A percentile compares a stretch with the other conserved stretches of the same genome.
Conservation (phyloP, 2,113 vertebrate genomes). For the Scytalopus superciliaris region DNA sequence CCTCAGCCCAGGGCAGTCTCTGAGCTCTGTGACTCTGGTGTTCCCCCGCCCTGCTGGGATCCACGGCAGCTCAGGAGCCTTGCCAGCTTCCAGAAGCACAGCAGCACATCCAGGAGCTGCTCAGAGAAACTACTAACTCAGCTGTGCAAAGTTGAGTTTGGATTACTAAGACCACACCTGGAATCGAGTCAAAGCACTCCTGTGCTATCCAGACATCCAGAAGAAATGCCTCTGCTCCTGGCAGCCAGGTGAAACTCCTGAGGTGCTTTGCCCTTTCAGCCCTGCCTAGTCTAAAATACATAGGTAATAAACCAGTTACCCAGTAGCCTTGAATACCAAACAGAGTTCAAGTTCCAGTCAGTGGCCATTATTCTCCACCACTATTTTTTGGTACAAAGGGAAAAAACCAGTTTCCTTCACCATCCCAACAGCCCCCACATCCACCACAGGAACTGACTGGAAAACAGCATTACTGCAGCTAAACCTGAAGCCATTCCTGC, state of each 20-base stretch:
- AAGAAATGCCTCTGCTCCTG: neutral
- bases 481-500: neutral
- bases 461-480: neutral
- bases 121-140: neutral
- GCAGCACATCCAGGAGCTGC: neutral
- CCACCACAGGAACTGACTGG: neutral
- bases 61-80: neutral
- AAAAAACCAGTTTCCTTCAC: neutral
- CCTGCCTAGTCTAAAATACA: neutral
- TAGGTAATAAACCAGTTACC: neutral
- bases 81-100: neutral
- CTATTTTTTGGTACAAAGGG: neutral
- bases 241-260: neutral
- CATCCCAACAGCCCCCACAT: neutral
- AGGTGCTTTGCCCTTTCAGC: neutral
- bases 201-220: neutral
- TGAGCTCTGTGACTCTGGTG: neutral
- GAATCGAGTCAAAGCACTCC: neutral
- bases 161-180: neutral
- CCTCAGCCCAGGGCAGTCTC: neutral
- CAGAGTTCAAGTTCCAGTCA: neutral
- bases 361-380: neutral
- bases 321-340: neutral
- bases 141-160: neutral
- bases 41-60: neutral